Conservation (phyloP, 1,140 invertebrate species). For the Orussus abietinus region DNA sequence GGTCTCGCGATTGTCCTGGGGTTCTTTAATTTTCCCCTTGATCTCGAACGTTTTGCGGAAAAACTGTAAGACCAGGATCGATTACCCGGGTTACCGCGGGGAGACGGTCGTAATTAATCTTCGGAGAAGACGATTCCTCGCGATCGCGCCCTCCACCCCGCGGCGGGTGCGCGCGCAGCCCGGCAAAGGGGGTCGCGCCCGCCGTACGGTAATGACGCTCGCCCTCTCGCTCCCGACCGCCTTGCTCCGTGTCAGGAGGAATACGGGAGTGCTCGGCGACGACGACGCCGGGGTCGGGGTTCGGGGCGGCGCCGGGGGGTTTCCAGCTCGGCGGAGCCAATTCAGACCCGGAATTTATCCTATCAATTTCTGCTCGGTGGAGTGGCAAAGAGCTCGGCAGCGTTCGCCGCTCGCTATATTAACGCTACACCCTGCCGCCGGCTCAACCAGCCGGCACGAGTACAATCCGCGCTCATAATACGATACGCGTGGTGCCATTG, state of each 20-base stretch:
- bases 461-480: slow-evolving; percentile 37
- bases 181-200: neutral
- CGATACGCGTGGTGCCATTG: slow-evolving; percentile 35
- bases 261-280: too few relatives aligned
- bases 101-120: too few relatives aligned
- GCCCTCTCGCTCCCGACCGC: neutral
- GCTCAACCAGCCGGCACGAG: slow-evolving; percentile 29
- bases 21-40: too few relatives aligned
- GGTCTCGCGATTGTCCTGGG: too few relatives aligned
- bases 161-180: too few relatives aligned
- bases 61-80: too few relatives aligned
- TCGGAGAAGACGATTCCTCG: too few relatives aligned
- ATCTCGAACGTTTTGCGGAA: too few relatives aligned
- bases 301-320: slow-evolving; percentile 24
- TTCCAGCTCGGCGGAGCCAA: slow-evolving; percentile 60
- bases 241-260: too few relatives aligned
- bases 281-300: slow-evolving; percentile 1
- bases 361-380: slow-evolving; percentile 64
- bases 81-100: too few relatives aligned
- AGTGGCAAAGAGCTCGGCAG: slow-evolving; percentile 58
- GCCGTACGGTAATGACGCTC: neutral
- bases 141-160: too few relatives aligned
- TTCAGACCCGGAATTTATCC: slow-evolving; percentile 65
- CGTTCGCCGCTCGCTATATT: slow-evolving; percentile 49
- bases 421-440: slow-evolving; percentile 44